Evolutionary conservation across 2,113 vertebrate species (phyloP).

Genomic region (Takifugu bimaculatus): DNA sequence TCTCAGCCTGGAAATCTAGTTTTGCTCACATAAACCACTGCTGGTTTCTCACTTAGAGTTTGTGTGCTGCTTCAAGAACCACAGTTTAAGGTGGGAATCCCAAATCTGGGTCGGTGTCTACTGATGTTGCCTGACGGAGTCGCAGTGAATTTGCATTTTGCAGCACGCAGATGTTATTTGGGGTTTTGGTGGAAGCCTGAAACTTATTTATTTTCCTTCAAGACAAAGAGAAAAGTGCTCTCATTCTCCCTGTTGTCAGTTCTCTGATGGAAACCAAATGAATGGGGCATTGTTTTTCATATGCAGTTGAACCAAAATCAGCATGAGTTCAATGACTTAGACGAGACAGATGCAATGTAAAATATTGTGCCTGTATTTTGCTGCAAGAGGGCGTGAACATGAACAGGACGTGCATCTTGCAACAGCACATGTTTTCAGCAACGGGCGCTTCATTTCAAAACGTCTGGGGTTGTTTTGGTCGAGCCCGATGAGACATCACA

Average conservation of each 20-base stretch:
- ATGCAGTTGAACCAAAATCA: conserved; percentile 66
- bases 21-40: too few species aligned
- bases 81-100: neutral
- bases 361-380: conserved; percentile 73
- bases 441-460: conserved; percentile 3
- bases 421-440: conserved; percentile 26
- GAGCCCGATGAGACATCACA: neutral
- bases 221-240: conserved; percentile 13
- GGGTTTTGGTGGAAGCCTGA: conserved; percentile 12
- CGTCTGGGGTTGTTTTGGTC: conserved; percentile 1
- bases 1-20: too few species aligned
- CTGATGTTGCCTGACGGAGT: conserved; percentile 2
- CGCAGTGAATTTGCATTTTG: conserved; percentile 28
- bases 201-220: conserved; percentile 5
- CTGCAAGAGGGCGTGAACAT: conserved; percentile 65
- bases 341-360: conserved; percentile 70
- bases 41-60: too few species aligned
- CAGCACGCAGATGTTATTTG: conserved; percentile 25
- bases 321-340: conserved; percentile 58
- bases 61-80: conserved; percentile 4
- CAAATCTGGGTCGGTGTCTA: conserved; percentile 1
- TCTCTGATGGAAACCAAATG: conserved; percentile 59
- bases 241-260: conserved; percentile 36
- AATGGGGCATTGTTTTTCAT: conserved; percentile 57
- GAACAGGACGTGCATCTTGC: conserved; percentile 54